Base-by-base conservation (phyloP, 2,797 vertebrate genomes). In the Brachyrhaphis roseni region DNA sequence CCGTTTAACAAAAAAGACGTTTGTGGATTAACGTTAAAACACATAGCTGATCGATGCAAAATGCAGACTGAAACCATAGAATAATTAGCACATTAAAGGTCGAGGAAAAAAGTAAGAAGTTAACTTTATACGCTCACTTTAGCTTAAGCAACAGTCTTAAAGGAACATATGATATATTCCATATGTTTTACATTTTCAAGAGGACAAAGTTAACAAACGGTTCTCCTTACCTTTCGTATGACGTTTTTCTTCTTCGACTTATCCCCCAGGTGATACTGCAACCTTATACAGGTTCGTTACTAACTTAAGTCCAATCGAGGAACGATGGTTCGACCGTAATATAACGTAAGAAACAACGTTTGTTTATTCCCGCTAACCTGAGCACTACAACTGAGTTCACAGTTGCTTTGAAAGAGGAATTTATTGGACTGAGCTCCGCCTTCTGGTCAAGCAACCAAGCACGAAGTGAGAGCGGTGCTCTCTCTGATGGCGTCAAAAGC, bases 371-470 rank as follows among this genome's bases (percentile, higher is more conserved):
- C 73, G 1, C 36, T 36, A 36, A 78, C 62, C 47, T 57, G 72
- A 78, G 28, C 8, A 13, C 39, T 26, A 43, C 28, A 36, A 82
- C 53, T 85, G 79, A 55, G 31, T 43, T 3, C 5, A 1, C 4
- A 12, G 82, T 2, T 16, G 53, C 15, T 18, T 71, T 77, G 72
- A n/a, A 26, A 36, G 18, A n/a, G 6, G 74, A 84, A 71, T 93
- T 91, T 88, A 87, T 79, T 59, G 20, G 7, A 39, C 79, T 68
- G 59, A 90, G 91, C 93, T 90, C 93, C 93, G 86, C 94, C 93
- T 90, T 85, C 82, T 11, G 16, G 26, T 47, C 18, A 43, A 70
- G 73, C 46, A 71, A 51, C 62, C 15, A 16, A 79, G 45, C 55
- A 31, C 20, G 16, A 71, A 78, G 76, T 36, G 31, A 31, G 31